These are phyloP conservation scores for Nothura maculosa DNA, from an alignment of 2,797 vertebrate genomes.

Conservation along the genomic window DNA sequence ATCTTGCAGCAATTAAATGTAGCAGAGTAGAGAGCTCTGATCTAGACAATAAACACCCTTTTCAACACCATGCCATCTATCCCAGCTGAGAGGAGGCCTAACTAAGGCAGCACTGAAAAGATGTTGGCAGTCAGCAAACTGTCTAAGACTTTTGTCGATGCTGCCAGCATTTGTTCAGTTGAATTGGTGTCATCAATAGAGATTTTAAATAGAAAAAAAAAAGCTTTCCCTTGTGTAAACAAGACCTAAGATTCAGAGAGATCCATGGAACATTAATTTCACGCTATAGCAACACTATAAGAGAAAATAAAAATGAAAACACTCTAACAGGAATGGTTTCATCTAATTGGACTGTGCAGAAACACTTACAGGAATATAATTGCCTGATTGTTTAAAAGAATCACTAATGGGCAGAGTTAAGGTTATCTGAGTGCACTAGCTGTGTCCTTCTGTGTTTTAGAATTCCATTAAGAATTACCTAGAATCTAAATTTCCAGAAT, in stretches of 20 bases:
- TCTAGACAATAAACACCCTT: conserved; percentile 29
- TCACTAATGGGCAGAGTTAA: conserved; percentile 58
- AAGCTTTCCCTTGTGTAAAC: conserved; percentile 33
- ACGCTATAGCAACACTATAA: conserved; percentile 30
- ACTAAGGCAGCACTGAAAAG: neutral
- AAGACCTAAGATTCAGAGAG: neutral
- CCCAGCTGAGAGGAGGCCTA: conserved; percentile 10
- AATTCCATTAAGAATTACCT: conserved; percentile 64
- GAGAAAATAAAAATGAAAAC: conserved; percentile 65
- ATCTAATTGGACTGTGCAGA: conserved; percentile 60
- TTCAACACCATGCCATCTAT: conserved; percentile 4
- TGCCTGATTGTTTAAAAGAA: conserved; percentile 69
- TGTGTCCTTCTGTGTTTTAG: conserved; percentile 38
- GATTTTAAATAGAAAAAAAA: neutral
- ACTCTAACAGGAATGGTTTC: conserved; percentile 47
- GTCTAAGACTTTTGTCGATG: neutral
- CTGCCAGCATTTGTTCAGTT: conserved; percentile 1
- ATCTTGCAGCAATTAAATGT: conserved; percentile 35
- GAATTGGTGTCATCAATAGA: conserved; percentile 9
- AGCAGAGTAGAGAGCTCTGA: conserved; percentile 10
- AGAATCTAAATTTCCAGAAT: conserved; percentile 64
- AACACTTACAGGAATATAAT: conserved; percentile 67
- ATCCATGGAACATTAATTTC: conserved; percentile 52
- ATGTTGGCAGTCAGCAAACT: conserved; percentile 21
- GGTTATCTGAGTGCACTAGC: conserved; percentile 52